Conservation (phyloP, 2,797 vertebrate genomes). For the Carapus acus region DNA sequence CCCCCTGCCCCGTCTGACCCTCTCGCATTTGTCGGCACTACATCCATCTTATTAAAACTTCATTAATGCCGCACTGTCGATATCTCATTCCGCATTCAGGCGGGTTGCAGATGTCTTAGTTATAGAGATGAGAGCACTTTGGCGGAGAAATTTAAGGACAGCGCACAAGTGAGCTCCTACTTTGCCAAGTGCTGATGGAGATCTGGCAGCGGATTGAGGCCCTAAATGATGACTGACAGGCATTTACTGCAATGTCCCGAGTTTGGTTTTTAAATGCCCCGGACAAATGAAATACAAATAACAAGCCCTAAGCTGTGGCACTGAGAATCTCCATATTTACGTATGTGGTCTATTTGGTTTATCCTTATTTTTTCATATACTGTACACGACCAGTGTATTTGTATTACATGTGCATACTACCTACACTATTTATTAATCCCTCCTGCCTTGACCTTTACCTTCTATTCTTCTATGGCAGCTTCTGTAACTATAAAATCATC, state of each 20-base stretch:
- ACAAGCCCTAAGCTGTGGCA: too few relatives aligned
- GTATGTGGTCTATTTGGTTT: too few relatives aligned
- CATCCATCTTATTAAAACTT: conserved; percentile 57
- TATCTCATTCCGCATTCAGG: conserved; percentile 50
- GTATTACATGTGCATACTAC: too few relatives aligned
- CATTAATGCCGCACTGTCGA: conserved; percentile 52
- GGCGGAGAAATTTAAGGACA: conserved; percentile 42
- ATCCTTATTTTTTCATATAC: too few relatives aligned
- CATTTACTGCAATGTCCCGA: conserved; percentile 4
- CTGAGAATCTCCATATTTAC: too few relatives aligned
- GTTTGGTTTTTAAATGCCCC: conserved; percentile 4
- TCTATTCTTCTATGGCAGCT: too few relatives aligned
- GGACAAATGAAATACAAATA: neutral
- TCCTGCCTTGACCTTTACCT: too few relatives aligned
- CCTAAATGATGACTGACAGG: conserved; percentile 14
- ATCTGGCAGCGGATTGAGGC: neutral
- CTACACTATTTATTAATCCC: too few relatives aligned
- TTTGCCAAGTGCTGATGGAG: conserved; percentile 25
- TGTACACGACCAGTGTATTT: too few relatives aligned
- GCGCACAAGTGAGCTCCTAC: conserved; percentile 31
- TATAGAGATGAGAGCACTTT: conserved; percentile 23
- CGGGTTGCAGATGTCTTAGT: conserved; percentile 37
- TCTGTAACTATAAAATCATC: too few relatives aligned
- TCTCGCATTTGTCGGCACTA: conserved; percentile 39
- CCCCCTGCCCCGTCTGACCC: conserved; percentile 31